These are phyloP conservation scores for Aporophyla nigra DNA, from an alignment of 2,888 invertebrate genomes.

Conservation along the genomic window DNA sequence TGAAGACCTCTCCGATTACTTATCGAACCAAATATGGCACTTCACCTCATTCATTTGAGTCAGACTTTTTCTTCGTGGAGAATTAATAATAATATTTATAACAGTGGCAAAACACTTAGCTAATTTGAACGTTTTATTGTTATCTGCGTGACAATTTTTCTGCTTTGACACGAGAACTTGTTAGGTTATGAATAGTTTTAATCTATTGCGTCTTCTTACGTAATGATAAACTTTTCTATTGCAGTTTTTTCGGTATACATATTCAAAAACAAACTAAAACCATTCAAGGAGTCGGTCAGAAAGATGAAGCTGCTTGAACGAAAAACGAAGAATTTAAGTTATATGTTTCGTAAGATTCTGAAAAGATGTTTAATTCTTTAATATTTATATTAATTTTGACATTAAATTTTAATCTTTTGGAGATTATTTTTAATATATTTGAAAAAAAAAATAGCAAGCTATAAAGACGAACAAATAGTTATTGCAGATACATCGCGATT, in stretches of 20 bases:
- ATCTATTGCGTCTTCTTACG: background rate
- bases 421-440: background rate
- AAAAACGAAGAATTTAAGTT: background rate
- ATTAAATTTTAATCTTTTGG: background rate
- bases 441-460: background rate
- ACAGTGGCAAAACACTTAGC: background rate
- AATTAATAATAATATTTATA: slow-evolving; percentile 2
- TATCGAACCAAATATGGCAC: background rate
- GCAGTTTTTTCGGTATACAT: background rate
- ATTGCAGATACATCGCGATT: background rate
- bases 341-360: background rate
- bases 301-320: background rate
- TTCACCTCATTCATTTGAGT: background rate
- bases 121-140: background rate
- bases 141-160: background rate
- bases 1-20: background rate
- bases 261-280: background rate
- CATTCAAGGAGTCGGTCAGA: background rate
- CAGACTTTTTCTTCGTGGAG: background rate
- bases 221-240: background rate
- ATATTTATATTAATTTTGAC: background rate
- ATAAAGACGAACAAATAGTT: background rate
- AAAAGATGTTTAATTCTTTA: background rate
- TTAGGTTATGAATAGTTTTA: background rate
- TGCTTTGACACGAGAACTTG: background rate